Evolutionary conservation across 1,140 invertebrate genomes (phyloP).

Genomic region (Papilio glaucus): DNA sequence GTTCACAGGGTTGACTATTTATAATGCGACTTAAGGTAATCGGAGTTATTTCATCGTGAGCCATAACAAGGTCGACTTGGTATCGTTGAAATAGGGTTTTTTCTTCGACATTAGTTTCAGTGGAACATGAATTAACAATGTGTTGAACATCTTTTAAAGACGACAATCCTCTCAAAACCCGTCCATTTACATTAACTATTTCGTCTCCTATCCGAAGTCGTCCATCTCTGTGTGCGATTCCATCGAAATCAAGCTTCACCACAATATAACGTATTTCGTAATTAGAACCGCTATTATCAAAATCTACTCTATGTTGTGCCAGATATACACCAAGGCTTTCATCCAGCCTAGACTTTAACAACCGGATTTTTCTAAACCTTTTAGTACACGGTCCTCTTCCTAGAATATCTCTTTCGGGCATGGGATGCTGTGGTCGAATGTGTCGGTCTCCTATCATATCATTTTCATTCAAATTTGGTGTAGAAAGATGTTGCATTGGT

Average conservation of each 20-base stretch:
- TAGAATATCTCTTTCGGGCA: conserved; percentile 69
- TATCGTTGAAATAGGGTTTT: conserved; percentile 80
- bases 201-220: conserved; percentile 92
- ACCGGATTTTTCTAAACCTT: conserved; percentile 84
- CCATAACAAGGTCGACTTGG: conserved; percentile 86
- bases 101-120: conserved; percentile 74
- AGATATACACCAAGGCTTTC: conserved; percentile 89
- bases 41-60: conserved; percentile 84
- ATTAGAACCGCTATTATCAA: conserved; percentile 79
- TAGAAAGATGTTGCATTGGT: conserved; percentile 67
- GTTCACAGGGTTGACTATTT: conserved; percentile 64
- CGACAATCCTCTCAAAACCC: conserved; percentile 89
- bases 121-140: conserved; percentile 82
- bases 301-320: conserved; percentile 85
- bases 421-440: conserved; percentile 34
- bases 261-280: conserved; percentile 91
- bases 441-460: neutral
- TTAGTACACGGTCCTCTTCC: conserved; percentile 80
- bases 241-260: conserved; percentile 91
- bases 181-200: conserved; percentile 93
- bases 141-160: conserved; percentile 86
- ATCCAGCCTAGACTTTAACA: conserved; percentile 85
- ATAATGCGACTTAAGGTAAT: conserved; percentile 75
- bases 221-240: conserved; percentile 92
- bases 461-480: conserved; percentile 60